Conservation (phyloP, 2,888 invertebrate species). For the Punctoribates punctum region DNA sequence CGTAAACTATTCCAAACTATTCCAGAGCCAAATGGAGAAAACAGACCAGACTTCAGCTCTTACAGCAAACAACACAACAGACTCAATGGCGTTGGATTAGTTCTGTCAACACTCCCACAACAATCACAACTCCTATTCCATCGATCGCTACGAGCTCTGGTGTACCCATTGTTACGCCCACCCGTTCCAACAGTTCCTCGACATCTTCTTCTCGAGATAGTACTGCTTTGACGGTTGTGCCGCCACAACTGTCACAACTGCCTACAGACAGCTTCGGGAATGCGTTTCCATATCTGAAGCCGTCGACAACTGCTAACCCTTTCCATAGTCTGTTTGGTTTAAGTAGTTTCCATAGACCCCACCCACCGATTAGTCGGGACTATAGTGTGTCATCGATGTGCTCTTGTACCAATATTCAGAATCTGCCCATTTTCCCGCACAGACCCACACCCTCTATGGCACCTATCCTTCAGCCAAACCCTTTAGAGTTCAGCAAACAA, state of each 20-base stretch:
- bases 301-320: background rate
- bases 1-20: background rate
- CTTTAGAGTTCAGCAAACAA: background rate
- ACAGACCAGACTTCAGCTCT: conserved; percentile 18
- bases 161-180: background rate
- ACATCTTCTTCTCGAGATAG: background rate
- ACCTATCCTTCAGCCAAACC: background rate
- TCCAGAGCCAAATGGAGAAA: conserved; percentile 31
- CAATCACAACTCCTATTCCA: background rate
- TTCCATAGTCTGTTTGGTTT: conserved; percentile 24
- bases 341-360: background rate
- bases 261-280: conserved; percentile 9
- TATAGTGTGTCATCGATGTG: conserved; percentile 1
- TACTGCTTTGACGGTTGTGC: background rate
- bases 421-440: background rate
- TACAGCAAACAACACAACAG: conserved; percentile 15
- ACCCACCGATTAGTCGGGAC: background rate
- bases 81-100: conserved; percentile 28
- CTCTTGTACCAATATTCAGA: background rate
- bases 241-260: background rate
- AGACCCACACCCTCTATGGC: conserved; percentile 3
- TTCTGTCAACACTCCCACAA: background rate
- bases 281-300: conserved; percentile 19
- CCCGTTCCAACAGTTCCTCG: conserved; percentile 2
- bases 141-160: background rate